phyloP scores from a whole-genome alignment of 2,113 vertebrate species.

The Corvus moneduloides region DNA sequence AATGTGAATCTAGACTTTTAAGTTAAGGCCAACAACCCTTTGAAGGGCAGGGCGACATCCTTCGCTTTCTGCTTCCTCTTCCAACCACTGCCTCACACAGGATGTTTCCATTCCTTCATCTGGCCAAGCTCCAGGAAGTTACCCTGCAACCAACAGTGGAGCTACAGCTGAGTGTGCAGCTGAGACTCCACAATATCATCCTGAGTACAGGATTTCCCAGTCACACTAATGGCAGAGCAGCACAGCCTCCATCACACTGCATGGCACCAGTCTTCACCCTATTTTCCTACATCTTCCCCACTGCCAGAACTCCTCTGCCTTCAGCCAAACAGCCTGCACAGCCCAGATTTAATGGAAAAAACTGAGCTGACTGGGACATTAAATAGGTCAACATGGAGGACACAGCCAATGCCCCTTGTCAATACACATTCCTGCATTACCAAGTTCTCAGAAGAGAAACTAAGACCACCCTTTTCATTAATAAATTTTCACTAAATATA shows the following conservation, averaged over 20 bases:
- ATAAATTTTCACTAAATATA: neutral
- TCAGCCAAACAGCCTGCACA: neutral
- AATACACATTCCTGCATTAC: neutral
- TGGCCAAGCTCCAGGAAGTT: neutral
- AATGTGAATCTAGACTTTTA: neutral
- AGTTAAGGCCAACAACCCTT: neutral
- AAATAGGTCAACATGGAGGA: neutral
- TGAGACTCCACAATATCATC: neutral
- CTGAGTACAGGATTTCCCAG: neutral
- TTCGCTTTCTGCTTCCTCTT: neutral
- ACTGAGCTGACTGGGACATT: neutral
- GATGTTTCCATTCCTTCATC: neutral
- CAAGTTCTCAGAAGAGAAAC: neutral
- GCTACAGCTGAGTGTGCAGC: neutral
- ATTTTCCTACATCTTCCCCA: neutral
- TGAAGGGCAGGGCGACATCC: neutral
- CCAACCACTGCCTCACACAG: neutral
- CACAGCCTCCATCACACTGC: neutral
- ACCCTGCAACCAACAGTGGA: neutral
- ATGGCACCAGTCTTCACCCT: fast-evolving
- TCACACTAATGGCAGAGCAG: neutral
- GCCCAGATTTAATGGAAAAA: neutral
- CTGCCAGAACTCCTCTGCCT: neutral
- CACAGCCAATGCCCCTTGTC: neutral
- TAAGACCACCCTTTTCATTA: neutral